These are phyloP conservation scores for Pocillopora verrucosa DNA, from an alignment of 64 coral and sea anemone genomes.

Conservation along the genomic window DNA sequence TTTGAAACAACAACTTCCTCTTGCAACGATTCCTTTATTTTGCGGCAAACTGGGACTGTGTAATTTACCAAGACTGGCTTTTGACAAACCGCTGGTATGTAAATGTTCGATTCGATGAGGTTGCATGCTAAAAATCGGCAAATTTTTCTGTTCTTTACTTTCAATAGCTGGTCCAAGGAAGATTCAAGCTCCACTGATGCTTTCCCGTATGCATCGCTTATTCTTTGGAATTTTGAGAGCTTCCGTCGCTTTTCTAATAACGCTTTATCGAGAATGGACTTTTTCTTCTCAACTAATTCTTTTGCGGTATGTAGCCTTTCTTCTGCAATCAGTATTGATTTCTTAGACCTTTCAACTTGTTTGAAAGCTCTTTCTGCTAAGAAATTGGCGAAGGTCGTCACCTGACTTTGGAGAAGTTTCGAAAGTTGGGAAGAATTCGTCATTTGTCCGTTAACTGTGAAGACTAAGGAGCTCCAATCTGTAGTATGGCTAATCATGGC, in stretches of 20 bases:
- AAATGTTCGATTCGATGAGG: neutral
- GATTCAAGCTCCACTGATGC: neutral
- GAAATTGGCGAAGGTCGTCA: neutral
- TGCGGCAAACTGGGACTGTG: neutral
- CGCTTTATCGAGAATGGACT: neutral
- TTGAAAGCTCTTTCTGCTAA: neutral
- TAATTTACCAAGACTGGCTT: neutral
- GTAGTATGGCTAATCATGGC: neutral
- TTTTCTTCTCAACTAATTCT: neutral
- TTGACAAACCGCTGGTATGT: neutral
- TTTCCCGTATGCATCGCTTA: neutral
- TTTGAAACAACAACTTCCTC: neutral
- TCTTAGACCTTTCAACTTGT: neutral
- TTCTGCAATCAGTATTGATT: neutral
- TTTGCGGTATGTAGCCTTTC: neutral
- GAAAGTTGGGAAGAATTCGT: neutral
- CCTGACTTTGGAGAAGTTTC: neutral
- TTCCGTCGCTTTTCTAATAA: neutral
- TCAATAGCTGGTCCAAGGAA: neutral
- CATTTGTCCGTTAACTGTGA: neutral
- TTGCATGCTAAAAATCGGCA: neutral
- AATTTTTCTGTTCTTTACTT: neutral
- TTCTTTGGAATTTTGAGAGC: neutral
- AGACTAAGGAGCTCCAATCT: neutral
- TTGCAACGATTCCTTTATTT: neutral